A percentile compares a stretch with the other conserved stretches of the same genome.
These are phyloP conservation scores for Coboldia fuscipes DNA, from an alignment of 1,140 invertebrate genomes.

Conservation along the genomic window DNA sequence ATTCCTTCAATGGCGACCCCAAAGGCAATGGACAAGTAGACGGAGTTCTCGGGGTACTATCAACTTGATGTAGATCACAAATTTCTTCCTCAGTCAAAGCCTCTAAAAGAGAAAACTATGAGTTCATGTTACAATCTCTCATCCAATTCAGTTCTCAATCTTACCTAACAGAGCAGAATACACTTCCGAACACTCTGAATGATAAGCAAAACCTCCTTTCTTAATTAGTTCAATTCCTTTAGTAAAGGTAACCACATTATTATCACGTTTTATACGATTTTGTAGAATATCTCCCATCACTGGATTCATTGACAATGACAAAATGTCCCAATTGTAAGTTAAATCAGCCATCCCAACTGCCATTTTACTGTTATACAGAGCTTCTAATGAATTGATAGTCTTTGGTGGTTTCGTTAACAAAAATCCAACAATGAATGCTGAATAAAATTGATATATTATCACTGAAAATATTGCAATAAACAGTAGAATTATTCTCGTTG, in stretches of 20 bases:
- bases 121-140: not conserved
- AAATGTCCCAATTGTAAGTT: slow-evolving; percentile 24
- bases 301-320: slow-evolving; percentile 12
- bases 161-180: slow-evolving; percentile 9
- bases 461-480: slow-evolving; percentile 28
- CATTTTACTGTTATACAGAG: slow-evolving; percentile 27
- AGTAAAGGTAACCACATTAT: slow-evolving; percentile 10
- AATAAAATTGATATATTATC: slow-evolving; percentile 35
- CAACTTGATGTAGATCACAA: slow-evolving; percentile 16
- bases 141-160: not conserved
- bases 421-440: slow-evolving; percentile 36
- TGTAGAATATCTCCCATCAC: slow-evolving; percentile 9
- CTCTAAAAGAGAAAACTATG: slow-evolving; percentile 1
- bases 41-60: slow-evolving; percentile 6
- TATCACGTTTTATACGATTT: not conserved
- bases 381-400: slow-evolving; percentile 26
- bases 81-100: slow-evolving; percentile 9
- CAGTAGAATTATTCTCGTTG: slow-evolving; percentile 19
- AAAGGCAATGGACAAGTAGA: slow-evolving; percentile 7
- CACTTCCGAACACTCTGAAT: slow-evolving; percentile 11
- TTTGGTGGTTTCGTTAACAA: slow-evolving; percentile 30
- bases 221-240: slow-evolving; percentile 10
- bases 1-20: slow-evolving; percentile 11
- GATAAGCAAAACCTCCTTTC: slow-evolving; percentile 13
- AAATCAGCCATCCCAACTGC: slow-evolving; percentile 28